phyloP scores from a whole-genome alignment of 2,113 vertebrate species.

The Anser cygnoides region DNA sequence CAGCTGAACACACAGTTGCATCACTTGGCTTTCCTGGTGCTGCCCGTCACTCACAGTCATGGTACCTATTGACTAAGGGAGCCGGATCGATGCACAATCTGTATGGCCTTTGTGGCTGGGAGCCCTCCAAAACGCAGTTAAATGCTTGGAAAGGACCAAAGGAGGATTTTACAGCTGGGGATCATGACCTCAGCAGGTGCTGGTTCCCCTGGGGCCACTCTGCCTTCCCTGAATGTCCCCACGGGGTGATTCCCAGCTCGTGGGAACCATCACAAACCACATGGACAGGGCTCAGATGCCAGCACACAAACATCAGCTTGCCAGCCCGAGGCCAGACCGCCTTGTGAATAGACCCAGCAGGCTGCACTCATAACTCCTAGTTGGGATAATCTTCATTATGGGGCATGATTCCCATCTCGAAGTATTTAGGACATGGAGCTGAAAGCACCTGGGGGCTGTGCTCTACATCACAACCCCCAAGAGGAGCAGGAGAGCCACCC shows the following conservation, averaged over 20 bases:
- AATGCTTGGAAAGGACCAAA: background rate
- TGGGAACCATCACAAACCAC: rapidly evolving
- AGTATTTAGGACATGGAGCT: background rate
- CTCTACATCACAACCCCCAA: background rate
- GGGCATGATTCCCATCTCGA: background rate
- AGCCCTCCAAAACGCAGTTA: background rate
- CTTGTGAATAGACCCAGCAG: rapidly evolving
- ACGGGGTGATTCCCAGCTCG: background rate
- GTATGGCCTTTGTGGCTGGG: background rate
- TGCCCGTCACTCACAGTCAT: background rate
- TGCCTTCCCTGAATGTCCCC: background rate
- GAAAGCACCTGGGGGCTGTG: background rate
- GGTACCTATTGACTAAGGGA: background rate
- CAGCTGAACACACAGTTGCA: rapidly evolving
- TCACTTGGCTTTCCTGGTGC: rapidly evolving
- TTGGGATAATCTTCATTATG: background rate
- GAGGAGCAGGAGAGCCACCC: background rate
- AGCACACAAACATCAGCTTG: background rate
- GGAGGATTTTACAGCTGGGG: slow-evolving; percentile 23
- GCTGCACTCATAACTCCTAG: too few relatives aligned
- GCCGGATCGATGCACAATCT: background rate
- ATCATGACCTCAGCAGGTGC: slow-evolving; percentile 32
- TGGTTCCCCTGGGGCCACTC: background rate
- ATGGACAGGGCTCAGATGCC: background rate
- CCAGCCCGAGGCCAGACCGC: background rate